Conservation (phyloP, 1,140 invertebrate species). For the Aricia agestis region DNA sequence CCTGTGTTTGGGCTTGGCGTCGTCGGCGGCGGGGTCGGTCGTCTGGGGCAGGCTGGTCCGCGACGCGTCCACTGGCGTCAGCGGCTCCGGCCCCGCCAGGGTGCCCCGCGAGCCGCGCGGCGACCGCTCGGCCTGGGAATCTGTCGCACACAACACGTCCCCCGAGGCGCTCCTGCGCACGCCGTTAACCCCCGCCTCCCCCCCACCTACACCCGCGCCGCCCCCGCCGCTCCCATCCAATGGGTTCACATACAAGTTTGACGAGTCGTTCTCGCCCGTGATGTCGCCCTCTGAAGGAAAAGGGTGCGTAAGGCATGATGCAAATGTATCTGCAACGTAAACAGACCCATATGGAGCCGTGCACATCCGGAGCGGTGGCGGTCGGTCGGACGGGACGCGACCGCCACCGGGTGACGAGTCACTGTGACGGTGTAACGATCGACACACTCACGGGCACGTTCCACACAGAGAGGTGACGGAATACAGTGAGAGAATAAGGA, state of each 20-base stretch:
- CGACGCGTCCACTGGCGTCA: constrained; percentile 42
- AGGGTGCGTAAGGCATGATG: constrained; percentile 96
- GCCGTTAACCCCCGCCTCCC: constrained; percentile 47
- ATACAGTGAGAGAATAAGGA: constrained; percentile 4
- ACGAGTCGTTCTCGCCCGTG: constrained; percentile 82
- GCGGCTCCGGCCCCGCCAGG: constrained; percentile 35
- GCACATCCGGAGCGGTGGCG: constrained; percentile 42
- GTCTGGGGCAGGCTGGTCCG: constrained; percentile 43
- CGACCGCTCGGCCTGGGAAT: constrained; percentile 65
- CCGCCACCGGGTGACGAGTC: constrained; percentile 26
- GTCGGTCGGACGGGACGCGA: constrained; percentile 33
- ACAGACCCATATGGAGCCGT: constrained; percentile 68
- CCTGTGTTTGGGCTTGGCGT: constrained; percentile 84
- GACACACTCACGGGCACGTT: constrained; percentile 8
- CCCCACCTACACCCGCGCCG: constrained; percentile 74
- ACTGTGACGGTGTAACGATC: constrained; percentile 18
- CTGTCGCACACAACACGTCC: constrained; percentile 78
- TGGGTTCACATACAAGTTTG: constrained; percentile 95
- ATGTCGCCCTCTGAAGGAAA: constrained; percentile 90
- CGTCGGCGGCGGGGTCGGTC: constrained; percentile 45
- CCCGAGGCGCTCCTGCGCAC: constrained; percentile 89
- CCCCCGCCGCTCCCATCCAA: constrained; percentile 81
- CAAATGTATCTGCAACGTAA: constrained; percentile 89
- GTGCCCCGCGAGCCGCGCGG: constrained; percentile 61
- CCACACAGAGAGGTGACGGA: not conserved